Conservation (phyloP, 2,888 invertebrate species). For the Branchellion lobata region DNA sequence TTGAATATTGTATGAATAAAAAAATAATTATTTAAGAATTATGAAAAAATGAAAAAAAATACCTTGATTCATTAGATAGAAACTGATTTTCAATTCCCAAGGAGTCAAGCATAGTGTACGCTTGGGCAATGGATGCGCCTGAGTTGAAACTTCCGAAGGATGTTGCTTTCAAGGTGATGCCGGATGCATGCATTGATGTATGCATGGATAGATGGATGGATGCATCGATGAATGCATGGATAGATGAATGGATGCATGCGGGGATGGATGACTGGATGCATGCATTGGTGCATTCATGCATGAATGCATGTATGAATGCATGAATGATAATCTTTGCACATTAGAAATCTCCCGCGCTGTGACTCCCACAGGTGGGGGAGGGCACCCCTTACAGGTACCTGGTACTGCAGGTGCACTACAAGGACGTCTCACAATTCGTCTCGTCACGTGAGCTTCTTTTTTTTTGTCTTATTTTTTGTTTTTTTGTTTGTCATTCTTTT, state of each 20-base stretch:
- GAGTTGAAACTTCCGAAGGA: constrained; percentile 65
- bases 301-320: constrained; percentile 30
- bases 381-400: constrained; percentile 64
- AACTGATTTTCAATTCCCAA: not conserved
- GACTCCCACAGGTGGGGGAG: constrained; percentile 62
- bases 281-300: not conserved
- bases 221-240: not conserved
- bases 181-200: not conserved
- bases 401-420: constrained; percentile 67
- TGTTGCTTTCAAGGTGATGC: constrained; percentile 67
- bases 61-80: too few relatives aligned
- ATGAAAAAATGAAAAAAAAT: too few relatives aligned
- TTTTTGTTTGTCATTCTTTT: too few relatives aligned
- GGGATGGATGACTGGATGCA: not conserved
- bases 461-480: too few relatives aligned
- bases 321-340: constrained; percentile 11
- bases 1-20: not conserved
- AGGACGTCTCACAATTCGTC: constrained; percentile 60
- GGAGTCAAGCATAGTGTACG: constrained; percentile 65
- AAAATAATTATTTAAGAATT: too few relatives aligned
- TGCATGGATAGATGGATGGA: constrained; percentile 17
- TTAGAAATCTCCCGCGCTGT: not conserved
- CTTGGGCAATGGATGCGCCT: constrained; percentile 69
- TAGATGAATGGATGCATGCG: not conserved
- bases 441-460: constrained; percentile 54